Percentiles rank a stretch among this genome's conserved stretches.
phyloP scores from a whole-genome alignment of 2,113 vertebrate genomes.

The Myrmecophaga tridactyla region DNA sequence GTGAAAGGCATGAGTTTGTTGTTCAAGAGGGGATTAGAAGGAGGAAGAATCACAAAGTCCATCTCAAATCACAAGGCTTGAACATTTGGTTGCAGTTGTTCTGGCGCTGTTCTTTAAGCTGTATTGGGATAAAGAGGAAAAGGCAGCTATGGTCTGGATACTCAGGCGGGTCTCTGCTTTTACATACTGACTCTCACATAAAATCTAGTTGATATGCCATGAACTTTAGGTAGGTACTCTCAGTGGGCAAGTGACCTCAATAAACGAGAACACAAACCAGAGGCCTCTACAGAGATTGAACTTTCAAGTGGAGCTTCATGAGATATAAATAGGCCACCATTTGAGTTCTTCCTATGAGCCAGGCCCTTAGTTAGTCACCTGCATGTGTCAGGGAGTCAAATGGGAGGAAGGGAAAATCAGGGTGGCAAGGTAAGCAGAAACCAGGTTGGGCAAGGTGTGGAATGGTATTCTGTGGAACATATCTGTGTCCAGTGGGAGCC shows the following conservation, averaged over 20 bases:
- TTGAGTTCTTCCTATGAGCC: neutral
- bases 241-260: neutral
- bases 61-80: neutral
- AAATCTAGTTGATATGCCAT: neutral
- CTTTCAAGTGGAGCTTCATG: neutral
- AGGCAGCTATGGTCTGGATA: neutral
- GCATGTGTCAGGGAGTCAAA: too few relatives aligned
- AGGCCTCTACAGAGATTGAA: neutral
- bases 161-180: neutral
- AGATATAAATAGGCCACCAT: neutral
- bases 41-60: neutral
- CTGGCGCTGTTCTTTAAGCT: neutral
- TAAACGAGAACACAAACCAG: neutral
- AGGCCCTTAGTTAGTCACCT: neutral
- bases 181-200: neutral
- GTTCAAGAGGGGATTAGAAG: neutral
- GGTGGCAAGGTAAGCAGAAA: neutral
- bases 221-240: neutral
- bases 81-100: neutral
- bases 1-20: neutral
- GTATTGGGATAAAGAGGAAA: neutral
- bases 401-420: neutral
- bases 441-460: neutral
- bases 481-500: neutral
- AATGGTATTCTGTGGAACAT: too few relatives aligned